These are phyloP conservation scores for Heloderma charlesbogerti DNA, from an alignment of 2,113 vertebrate species.

Conservation along the genomic window DNA sequence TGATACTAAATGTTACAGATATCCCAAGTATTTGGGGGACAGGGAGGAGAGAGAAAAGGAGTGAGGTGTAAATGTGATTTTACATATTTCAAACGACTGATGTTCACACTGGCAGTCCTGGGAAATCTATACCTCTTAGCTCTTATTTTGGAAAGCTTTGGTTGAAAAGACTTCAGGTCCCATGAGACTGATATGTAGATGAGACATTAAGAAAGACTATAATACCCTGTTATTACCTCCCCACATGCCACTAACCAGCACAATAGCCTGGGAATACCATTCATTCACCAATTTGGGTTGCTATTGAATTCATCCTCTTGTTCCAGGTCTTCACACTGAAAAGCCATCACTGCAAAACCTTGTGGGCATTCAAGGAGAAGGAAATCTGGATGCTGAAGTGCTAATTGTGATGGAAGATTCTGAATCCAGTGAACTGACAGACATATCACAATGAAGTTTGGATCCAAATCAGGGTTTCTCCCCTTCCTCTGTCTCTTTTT, in stretches of 20 bases:
- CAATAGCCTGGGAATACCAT: slow-evolving; percentile 13
- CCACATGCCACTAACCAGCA: slow-evolving; percentile 16
- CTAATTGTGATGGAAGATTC: slow-evolving; percentile 21
- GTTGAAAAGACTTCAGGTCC: slow-evolving; percentile 36
- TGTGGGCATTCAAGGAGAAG: slow-evolving; percentile 22
- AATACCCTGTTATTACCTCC: slow-evolving; percentile 31
- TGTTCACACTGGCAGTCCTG: slow-evolving; percentile 28
- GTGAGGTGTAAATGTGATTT: slow-evolving; percentile 31
- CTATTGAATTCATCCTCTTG: slow-evolving; percentile 35
- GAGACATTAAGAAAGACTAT: slow-evolving; percentile 49
- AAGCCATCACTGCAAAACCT: slow-evolving; percentile 26
- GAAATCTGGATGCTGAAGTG: slow-evolving; percentile 42
- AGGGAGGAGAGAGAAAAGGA: not conserved
- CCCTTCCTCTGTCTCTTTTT: not conserved
- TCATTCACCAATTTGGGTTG: slow-evolving; percentile 46
- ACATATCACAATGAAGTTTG: slow-evolving; percentile 27
- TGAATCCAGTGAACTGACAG: slow-evolving; percentile 15
- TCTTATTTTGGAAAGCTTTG: slow-evolving; percentile 27
- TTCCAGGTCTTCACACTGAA: slow-evolving; percentile 35
- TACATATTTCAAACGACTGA: slow-evolving; percentile 41
- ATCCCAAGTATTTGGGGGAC: not conserved
- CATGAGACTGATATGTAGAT: slow-evolving; percentile 15
- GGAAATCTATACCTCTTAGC: not conserved
- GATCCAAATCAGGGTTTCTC: not conserved
- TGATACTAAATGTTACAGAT: slow-evolving; percentile 37